Conservation (phyloP, 2,888 invertebrate genomes). For the Phlogophora meticulosa region DNA sequence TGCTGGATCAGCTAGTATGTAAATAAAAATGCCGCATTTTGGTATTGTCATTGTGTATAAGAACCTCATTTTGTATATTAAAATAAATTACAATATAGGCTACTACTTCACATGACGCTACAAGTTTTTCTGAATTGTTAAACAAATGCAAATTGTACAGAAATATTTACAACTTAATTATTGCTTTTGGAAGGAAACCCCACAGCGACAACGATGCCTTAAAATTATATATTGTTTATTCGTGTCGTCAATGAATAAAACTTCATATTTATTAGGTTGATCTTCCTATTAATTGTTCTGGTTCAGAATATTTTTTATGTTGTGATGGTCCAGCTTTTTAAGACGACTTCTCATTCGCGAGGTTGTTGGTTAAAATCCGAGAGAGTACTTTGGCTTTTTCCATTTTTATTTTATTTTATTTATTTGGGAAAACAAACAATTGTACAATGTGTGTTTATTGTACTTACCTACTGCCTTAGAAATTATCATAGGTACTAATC, state of each 20-base stretch:
- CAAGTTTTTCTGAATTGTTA: slow-evolving; percentile 10
- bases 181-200: slow-evolving; percentile 55
- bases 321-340: neutral
- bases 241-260: slow-evolving; percentile 39
- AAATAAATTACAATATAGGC: neutral
- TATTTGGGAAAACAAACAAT: too few relatives aligned
- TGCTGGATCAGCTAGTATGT: too few relatives aligned
- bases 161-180: slow-evolving; percentile 46
- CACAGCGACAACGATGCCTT: slow-evolving; percentile 31
- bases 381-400: too few relatives aligned
- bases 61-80: too few relatives aligned
- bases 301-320: neutral
- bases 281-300: slow-evolving; percentile 1
- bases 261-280: slow-evolving; percentile 20
- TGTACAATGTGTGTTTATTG: too few relatives aligned
- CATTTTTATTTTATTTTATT: neutral
- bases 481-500: too few relatives aligned
- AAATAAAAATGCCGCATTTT: too few relatives aligned
- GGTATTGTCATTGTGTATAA: neutral
- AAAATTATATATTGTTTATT: slow-evolving; percentile 40
- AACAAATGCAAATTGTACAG: slow-evolving; percentile 25
- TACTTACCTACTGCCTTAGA: too few relatives aligned
- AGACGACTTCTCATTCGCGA: too few relatives aligned
- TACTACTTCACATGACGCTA: neutral
- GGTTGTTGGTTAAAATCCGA: too few relatives aligned